These are phyloP conservation scores for Gandaritis pyraliata DNA, from an alignment of 2,888 invertebrate genomes.

Conservation along the genomic window DNA sequence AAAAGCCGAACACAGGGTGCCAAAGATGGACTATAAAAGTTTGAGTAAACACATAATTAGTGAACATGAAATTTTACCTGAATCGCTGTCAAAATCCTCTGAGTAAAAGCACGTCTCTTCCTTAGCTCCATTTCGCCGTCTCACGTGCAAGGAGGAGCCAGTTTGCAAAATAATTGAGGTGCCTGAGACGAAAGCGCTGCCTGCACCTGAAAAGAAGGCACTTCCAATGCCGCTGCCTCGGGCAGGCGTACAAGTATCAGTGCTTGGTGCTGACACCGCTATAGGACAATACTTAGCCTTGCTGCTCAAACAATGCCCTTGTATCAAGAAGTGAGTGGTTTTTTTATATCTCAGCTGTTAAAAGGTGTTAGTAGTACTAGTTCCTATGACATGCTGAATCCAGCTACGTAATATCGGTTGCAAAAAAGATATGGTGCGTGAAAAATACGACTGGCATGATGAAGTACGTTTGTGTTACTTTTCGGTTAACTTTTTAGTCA, in stretches of 20 bases:
- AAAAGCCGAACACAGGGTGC: background rate
- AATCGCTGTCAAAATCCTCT: no score
- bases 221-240: constrained; percentile 56
- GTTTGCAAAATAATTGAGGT: constrained; percentile 45
- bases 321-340: constrained; percentile 71
- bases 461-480: no score
- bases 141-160: constrained; percentile 52
- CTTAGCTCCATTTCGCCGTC: constrained; percentile 70
- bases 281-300: constrained; percentile 79
- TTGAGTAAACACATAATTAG: no score
- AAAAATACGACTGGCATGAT: no score
- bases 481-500: no score
- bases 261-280: constrained; percentile 81
- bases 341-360: no score
- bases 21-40: background rate
- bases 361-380: no score
- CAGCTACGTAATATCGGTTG: no score
- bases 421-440: no score
- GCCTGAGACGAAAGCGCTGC: constrained; percentile 54
- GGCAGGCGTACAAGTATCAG: constrained; percentile 70
- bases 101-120: background rate
- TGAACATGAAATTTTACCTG: no score
- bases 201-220: constrained; percentile 51
- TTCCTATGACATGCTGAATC: no score
- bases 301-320: constrained; percentile 82